These are phyloP conservation scores for Pollenia angustigena DNA, from an alignment of 2,888 invertebrate species.

Conservation along the genomic window DNA sequence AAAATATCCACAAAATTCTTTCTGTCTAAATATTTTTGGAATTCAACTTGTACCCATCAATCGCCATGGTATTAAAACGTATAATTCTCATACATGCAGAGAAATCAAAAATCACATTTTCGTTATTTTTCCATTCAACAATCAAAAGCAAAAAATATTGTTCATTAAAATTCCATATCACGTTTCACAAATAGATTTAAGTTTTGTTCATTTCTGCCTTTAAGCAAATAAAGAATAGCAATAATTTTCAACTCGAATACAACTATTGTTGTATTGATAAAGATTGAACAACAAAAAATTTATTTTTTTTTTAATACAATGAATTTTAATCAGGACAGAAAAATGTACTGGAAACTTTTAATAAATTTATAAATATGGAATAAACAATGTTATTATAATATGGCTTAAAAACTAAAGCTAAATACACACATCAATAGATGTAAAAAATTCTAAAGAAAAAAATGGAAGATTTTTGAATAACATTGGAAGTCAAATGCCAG, in stretches of 20 bases:
- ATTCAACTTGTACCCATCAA: background rate
- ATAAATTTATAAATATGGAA: background rate
- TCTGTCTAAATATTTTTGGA: background rate
- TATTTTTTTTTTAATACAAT: background rate
- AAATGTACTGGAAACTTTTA: background rate
- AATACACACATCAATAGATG: no score
- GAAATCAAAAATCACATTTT: slow-evolving; percentile 29
- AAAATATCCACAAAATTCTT: no score
- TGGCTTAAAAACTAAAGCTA: no score
- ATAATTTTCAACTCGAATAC: background rate
- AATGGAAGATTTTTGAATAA: no score
- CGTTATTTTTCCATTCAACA: background rate
- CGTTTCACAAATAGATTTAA: slow-evolving; percentile 57
- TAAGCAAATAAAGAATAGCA: slow-evolving; percentile 24
- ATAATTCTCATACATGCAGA: background rate
- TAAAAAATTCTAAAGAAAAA: no score
- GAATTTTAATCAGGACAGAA: background rate
- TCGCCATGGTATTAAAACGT: background rate
- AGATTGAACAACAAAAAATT: slow-evolving; percentile 11
- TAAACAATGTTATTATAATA: background rate
- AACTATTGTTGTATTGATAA: slow-evolving; percentile 4
- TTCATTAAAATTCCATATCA: slow-evolving; percentile 64
- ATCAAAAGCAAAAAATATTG: slow-evolving; percentile 26
- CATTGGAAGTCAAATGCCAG: no score
- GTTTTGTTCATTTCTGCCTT: background rate